phyloP scores from a whole-genome alignment of 2,888 invertebrate genomes.

The Dorcus parallelipipedus region DNA sequence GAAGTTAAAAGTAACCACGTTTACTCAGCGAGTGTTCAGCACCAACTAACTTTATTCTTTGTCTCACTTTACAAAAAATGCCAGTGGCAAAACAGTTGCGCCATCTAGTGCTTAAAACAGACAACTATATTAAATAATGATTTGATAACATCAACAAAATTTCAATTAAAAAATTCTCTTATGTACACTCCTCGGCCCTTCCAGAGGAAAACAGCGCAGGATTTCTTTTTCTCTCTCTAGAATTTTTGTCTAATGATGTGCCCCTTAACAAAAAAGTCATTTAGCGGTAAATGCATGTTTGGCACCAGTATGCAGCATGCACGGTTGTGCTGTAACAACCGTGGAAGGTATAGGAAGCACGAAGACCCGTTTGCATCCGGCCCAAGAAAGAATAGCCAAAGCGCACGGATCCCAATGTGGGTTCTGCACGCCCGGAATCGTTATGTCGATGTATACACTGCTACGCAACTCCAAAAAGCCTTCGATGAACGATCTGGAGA shows the following conservation, averaged over 20 bases:
- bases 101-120: too few species aligned
- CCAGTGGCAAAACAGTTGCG: too few species aligned
- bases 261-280: conserved; percentile 55
- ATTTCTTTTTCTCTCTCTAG: too few species aligned
- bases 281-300: conserved; percentile 86
- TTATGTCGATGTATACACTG: conserved; percentile 95
- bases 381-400: conserved; percentile 83
- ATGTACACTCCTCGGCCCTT: neutral
- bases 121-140: too few species aligned
- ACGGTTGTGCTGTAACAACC: conserved; percentile 86
- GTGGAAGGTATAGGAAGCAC: conserved; percentile 90
- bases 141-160: too few species aligned
- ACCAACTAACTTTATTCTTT: too few species aligned
- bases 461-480: conserved; percentile 71
- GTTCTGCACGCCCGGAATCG: conserved; percentile 79
- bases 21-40: too few species aligned
- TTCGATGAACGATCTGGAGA: conserved; percentile 71
- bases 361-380: conserved; percentile 73
- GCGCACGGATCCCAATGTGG: conserved; percentile 94
- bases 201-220: too few species aligned
- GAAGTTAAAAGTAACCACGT: too few species aligned
- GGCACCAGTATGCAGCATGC: conserved; percentile 80
- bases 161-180: too few species aligned
- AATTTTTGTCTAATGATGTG: too few species aligned
- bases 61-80: too few species aligned